Base-by-base conservation (phyloP, 2,888 invertebrate species). In the Acrobasis repandana region DNA sequence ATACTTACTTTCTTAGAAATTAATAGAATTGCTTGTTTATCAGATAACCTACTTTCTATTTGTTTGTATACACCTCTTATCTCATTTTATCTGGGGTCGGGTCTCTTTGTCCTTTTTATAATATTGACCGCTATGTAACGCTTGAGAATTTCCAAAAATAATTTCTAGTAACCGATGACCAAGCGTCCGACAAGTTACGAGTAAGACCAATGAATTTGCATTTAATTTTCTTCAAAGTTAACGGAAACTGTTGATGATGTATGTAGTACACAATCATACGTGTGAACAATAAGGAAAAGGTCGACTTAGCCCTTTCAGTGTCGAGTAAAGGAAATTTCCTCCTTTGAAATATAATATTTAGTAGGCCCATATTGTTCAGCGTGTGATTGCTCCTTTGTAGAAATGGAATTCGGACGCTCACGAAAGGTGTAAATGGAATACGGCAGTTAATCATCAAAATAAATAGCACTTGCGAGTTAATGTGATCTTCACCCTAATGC, bases 331-430 rank as follows among this genome's bases (percentile, higher is more conserved):
- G 61, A 62, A 63, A 62, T 63, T 62, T 58, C 28, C 47, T 54
- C 51, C 62, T 63, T 66, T 66, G 63, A 63, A 64, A 64, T 50
- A 61, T 64, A 60, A 64, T 60, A 61, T 64, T 34, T 54, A 52
- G 20, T 15, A 51, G 33, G 15, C 36, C 48, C 34, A 61, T 62
- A 61, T 59, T 66, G 60, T 63, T 59, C 51, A 57, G 47, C 48
- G 46, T 20, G 28, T 61, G 58, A 61, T 59, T 59, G 50, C 59
- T 51, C 59, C 33, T 59, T 59, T 59, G 59, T 51, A 28, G 51
- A 43, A 20, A 59, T 15, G 51, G 51, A 51, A 59, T 59, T 51
- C 33, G 38, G 51, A 59, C 51, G 43, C 14, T 5, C 28, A 51
- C 43, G 38, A 28, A 59, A 28, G 67, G 69, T 66, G 60, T 65